These are phyloP conservation scores for Struthidea cinerea DNA, from an alignment of 2,113 vertebrate species.

Conservation along the genomic window DNA sequence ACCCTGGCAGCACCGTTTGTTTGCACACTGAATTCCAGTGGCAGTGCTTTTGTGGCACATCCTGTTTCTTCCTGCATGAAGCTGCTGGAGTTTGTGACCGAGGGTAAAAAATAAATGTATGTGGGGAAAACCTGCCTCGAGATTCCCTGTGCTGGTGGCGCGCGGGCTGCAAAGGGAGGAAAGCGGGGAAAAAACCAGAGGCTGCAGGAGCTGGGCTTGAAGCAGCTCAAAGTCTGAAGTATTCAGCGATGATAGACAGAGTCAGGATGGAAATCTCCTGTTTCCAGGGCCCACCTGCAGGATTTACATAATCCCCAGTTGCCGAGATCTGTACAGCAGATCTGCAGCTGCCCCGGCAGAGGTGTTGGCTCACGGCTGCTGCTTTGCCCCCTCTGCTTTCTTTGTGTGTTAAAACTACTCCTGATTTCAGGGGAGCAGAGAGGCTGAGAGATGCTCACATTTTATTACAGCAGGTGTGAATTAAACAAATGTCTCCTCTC, in stretches of 20 bases:
- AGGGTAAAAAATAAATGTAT: fast-evolving
- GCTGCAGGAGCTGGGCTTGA: neutral
- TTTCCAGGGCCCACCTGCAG: neutral
- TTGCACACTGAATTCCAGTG: neutral
- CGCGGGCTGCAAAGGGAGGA: neutral
- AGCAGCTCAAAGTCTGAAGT: neutral
- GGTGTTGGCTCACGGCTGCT: neutral
- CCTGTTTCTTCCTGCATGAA: neutral
- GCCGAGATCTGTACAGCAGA: neutral
- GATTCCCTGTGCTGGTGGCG: neutral
- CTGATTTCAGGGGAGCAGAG: neutral
- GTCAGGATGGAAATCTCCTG: neutral
- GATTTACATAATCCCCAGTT: neutral
- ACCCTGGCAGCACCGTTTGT: neutral
- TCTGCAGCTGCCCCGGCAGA: neutral
- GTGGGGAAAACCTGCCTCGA: neutral
- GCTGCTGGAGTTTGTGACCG: neutral
- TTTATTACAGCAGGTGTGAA: neutral
- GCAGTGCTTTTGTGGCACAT: neutral
- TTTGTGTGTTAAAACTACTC: neutral
- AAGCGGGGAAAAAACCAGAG: neutral
- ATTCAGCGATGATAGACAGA: neutral
- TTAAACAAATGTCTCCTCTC: neutral
- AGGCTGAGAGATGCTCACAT: fast-evolving
- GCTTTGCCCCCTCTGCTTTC: neutral